Percentiles rank a stretch among this genome's conserved stretches.
These are phyloP conservation scores for Bombus waltoni DNA, from an alignment of 1,140 invertebrate species.

Conservation along the genomic window DNA sequence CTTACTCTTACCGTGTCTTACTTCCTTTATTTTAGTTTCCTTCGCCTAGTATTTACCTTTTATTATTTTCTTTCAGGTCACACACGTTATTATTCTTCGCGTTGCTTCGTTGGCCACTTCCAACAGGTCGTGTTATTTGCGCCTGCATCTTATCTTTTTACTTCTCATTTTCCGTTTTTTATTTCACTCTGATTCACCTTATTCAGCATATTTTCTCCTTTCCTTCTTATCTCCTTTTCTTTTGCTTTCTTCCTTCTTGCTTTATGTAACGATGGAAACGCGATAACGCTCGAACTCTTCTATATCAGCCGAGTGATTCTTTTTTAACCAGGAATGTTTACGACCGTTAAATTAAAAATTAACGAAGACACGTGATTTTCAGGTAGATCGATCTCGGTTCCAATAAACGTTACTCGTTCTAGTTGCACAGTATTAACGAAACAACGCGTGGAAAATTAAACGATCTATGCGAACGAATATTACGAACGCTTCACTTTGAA, in stretches of 20 bases:
- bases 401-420: too few species aligned
- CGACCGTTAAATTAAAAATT: fast-evolving
- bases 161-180: background rate
- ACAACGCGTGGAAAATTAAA: too few species aligned
- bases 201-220: too few species aligned
- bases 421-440: too few species aligned
- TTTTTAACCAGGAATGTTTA: background rate
- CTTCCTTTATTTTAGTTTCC: background rate
- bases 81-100: background rate
- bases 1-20: background rate
- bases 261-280: background rate
- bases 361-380: background rate
- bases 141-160: background rate
- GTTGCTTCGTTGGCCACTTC: background rate
- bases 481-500: too few species aligned
- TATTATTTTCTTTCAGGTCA: too few species aligned
- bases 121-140: too few species aligned
- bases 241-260: too few species aligned
- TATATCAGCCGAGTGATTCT: background rate
- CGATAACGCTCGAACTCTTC: background rate
- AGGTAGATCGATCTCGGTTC: background rate
- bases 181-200: background rate
- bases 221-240: background rate
- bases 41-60: background rate
- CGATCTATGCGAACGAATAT: too few species aligned